These are phyloP conservation scores for Limnephilus rhombicus DNA, from an alignment of 2,888 invertebrate species.

Conservation along the genomic window DNA sequence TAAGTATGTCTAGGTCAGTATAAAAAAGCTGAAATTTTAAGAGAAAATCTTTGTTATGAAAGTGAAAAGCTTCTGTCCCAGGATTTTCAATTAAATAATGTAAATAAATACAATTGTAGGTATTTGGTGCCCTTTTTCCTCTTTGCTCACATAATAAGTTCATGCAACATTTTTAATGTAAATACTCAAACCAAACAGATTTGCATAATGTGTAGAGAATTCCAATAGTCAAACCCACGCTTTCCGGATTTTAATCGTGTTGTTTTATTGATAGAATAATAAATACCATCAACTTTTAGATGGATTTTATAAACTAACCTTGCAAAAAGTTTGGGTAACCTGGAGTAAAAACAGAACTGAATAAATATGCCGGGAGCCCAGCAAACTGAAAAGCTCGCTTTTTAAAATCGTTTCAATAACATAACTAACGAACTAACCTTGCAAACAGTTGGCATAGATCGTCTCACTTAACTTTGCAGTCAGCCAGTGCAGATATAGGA, in stretches of 20 bases:
- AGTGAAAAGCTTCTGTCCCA: neutral
- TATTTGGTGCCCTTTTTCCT: neutral
- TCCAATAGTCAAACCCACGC: neutral
- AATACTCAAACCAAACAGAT: neutral
- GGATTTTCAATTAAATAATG: neutral
- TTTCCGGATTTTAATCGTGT: neutral
- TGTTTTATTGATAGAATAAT: neutral
- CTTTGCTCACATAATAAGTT: neutral
- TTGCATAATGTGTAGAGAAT: neutral
- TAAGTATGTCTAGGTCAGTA: neutral
- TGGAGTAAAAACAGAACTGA: too few species aligned
- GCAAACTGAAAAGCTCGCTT: too few species aligned
- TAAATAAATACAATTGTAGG: neutral
- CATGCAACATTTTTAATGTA: neutral
- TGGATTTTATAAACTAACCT: neutral
- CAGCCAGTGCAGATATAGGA: too few species aligned
- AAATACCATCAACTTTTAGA: neutral
- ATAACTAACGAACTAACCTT: too few species aligned
- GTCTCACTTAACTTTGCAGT: neutral
- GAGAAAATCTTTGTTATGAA: neutral
- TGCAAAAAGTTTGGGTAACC: too few species aligned
- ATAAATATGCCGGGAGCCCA: neutral
- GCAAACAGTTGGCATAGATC: neutral
- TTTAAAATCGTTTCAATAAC: too few species aligned
- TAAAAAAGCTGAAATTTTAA: neutral